Base-by-base conservation (phyloP, 2,113 vertebrate genomes). In the Grus americana region DNA sequence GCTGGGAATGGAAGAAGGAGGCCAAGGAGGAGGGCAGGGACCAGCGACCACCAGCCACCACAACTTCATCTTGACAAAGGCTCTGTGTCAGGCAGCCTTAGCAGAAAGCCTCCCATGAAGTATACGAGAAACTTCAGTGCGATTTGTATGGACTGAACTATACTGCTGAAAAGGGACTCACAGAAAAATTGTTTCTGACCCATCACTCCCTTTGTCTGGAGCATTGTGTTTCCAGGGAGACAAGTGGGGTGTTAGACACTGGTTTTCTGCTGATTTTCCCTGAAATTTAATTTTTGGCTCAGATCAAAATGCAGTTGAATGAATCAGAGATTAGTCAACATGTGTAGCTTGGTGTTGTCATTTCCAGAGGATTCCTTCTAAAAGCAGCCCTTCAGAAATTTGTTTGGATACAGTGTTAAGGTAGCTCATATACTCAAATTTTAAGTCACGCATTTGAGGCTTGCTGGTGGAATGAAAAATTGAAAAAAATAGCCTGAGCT, bases 41-140 rank as follows among this genome's bases (percentile, higher is more conserved):
- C 5, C 10, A n/a, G 26, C 0, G 0, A 61, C 18, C 23, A 72
- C 12, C 21, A 83, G 34, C 14, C 17, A 57, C 11, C 23, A 61
- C 9, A 52, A 47, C 11, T 59, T 61, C 36, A 40, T 15, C 50
- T 47, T 44, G 12, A 52, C 21, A 78, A 76, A 52, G 27, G 5
- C 11, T 74, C 19, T 30, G 15, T 17, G 29, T 36, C 32, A 46
- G 63, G 50, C 5, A 50, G 11, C 17, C 46, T 70, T 42, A 91
- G 47, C 42, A 89, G 54, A 88, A 83, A 34, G 27, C 11, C 23
- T 88, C 8, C 32, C 10, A 54, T 20, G 52, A 76, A 61, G 12
- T 26, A 38, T 34, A 66, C 29, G 4, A 94, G 36, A 57, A 75
- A 38, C 20, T 49, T 80, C 18, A 58, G 32, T 38, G 24, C 26